Evolutionary conservation across 2,113 vertebrate species (phyloP), one percentile per base, ranked within the genome.

Genomic region (Phalacrocorax aristotelis): DNA sequence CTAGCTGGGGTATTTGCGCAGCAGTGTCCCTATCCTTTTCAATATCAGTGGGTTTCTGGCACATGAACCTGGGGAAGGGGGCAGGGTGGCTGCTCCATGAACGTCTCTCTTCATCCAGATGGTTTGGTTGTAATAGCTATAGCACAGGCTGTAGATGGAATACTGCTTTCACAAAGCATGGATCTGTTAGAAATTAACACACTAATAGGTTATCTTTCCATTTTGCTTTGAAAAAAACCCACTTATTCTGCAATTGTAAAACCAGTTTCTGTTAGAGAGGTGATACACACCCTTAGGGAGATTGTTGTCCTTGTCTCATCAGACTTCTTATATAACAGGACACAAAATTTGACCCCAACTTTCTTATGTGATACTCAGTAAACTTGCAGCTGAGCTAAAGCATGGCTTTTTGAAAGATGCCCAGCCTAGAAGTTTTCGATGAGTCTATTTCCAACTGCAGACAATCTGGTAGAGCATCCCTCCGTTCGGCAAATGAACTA

Each of bases 401-500:
- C 48, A 34, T n/a, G 68, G 5, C 21, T 92, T 91, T 90, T 51
- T 76, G 26, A 65, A 87, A 48, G 44, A 54, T 27, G 21, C 21
- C 74, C 80, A 77, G 44, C 11, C 48, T 44, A 79, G 64, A 94
- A 92, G n/a, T 48, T 94, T 93, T 6, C 14, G 64, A 78, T 68
- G 55, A 75, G 44, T 79, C 58, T 81, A 32, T 92, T 96, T 87
- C 86, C 86, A 84, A 40, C 21, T 0, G 0, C 57, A 93, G 83
- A 64, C 49, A 68, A 68, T 83, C 88, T 95, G 92, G 80, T 92
- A 52, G 61, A 95, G 40, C 83, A 90, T 82, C 48, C 52, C 40
- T 86, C 80, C 42, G 64, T 48, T 86, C 96, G 87, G 85, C 91
- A 88, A 92, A 85, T 14, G 76, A 95, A 60, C 46, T n/a, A 25